A percentile compares a stretch with the other conserved stretches of the same genome.
Evolutionary conservation across 92 coral and sea anemone genomes (phyloP).

Genomic region (Nematostella vectensis): DNA sequence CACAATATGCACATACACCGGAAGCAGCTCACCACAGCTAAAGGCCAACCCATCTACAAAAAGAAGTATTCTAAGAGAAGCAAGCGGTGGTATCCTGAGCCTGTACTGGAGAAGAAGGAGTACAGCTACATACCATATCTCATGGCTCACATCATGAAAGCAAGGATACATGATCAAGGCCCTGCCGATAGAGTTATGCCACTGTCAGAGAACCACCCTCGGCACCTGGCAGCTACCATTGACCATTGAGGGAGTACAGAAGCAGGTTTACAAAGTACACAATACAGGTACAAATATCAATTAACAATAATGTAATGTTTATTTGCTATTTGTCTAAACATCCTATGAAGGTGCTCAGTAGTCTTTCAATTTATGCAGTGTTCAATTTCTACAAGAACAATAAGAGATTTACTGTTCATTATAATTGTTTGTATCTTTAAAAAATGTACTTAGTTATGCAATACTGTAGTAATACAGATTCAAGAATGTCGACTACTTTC

Average conservation of each 20-base stretch:
- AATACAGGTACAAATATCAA: no score
- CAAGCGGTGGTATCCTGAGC: slow-evolving; percentile 16
- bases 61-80: slow-evolving; percentile 14
- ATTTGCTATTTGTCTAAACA: no score
- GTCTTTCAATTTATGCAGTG: no score
- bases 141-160: slow-evolving; percentile 16
- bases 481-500: no score
- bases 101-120: background rate
- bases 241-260: slow-evolving; percentile 1
- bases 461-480: no score
- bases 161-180: slow-evolving; percentile 3
- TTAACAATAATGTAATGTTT: no score
- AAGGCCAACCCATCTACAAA: slow-evolving; percentile 9
- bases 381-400: no score
- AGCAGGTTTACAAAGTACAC: no score
- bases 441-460: no score
- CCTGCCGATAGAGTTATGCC: slow-evolving; percentile 5
- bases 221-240: slow-evolving; percentile 18
- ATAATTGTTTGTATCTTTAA: no score
- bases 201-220: slow-evolving; percentile 5
- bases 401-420: no score
- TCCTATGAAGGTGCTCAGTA: no score
- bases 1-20: slow-evolving; percentile 7
- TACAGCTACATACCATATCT: slow-evolving; percentile 6
- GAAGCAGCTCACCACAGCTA: slow-evolving; percentile 1